phyloP scores from a whole-genome alignment of 2,113 vertebrate genomes.

The Oreochromis spilurus region DNA sequence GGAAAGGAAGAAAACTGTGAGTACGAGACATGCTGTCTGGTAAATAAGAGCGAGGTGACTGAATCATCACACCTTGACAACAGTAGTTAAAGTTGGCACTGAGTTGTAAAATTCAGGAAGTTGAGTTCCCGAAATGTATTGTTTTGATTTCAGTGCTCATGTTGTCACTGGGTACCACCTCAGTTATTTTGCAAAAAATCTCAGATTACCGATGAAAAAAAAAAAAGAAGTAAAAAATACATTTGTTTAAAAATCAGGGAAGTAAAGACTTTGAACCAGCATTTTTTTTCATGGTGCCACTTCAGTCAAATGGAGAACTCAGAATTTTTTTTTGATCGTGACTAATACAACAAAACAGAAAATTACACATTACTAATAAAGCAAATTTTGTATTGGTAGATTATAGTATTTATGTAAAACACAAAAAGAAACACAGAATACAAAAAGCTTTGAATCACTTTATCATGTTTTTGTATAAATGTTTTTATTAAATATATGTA shows the following conservation, averaged over 20 bases:
- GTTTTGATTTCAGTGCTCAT: not conserved
- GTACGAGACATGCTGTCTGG: not conserved
- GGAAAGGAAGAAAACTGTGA: not conserved
- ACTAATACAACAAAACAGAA: not conserved
- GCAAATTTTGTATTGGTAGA: not conserved
- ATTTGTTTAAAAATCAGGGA: not conserved
- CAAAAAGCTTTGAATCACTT: not conserved
- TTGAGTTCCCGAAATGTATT: rapidly evolving
- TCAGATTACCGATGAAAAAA: not conserved
- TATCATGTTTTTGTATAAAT: not conserved
- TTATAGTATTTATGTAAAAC: not conserved
- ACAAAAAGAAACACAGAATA: not conserved
- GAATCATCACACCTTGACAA: not conserved
- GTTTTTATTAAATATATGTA: not conserved
- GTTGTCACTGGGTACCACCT: not conserved
- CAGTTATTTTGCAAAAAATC: not conserved
- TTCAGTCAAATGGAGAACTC: not conserved
- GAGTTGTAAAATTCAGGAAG: not conserved
- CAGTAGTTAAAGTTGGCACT: not conserved
- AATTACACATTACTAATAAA: not conserved
- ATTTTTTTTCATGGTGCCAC: not conserved
- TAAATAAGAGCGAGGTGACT: rapidly evolving
- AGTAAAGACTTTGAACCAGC: not conserved
- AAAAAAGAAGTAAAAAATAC: not conserved
- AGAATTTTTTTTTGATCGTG: not conserved